Evolutionary conservation across 2,113 vertebrate species (phyloP), one percentile per base, ranked within the genome.

Genomic region (Sinocyclocheilus anshuiensis): DNA sequence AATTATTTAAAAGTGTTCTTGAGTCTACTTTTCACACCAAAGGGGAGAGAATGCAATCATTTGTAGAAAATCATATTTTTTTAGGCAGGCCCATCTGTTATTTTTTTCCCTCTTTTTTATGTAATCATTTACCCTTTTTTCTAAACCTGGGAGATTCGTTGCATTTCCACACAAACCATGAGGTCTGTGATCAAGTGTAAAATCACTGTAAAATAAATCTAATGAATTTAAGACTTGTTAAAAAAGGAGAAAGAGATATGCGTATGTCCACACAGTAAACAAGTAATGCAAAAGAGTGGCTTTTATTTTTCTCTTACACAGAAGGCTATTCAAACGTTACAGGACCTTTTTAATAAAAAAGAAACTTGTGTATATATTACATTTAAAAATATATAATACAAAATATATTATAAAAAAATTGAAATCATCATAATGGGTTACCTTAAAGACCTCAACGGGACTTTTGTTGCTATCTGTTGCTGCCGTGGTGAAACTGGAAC

Each of bases 1-100:
- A 99, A 99, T 99, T 99, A 98, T 97, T 99, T 99, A 99, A 99
- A 99, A 99, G 97, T 97, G 97, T 99, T 98, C 96, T 98, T 97
- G 97, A 97, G 97, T 97, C 97, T 97, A 97, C 96, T 98, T 97
- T 97, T 97, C 96, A 96, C 96, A 97, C 97, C 96, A 97, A 98
- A 98, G 96, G 96, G 96, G 95, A 96, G 95, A 96, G 96, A 96
- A 98, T 95, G 96, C 96, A 97, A 96, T 97, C 96, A 97, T 98
- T 96, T 96, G 95, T 94, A 96, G 94, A 96, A 96, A 97, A 96
- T 96, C 96, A 95, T 94, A 92, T 96, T 94, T 95, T 93, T 95
- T 95, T 86, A 96, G 96, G 95, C 94, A 95, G 96, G 93, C 95
- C 96, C 97, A 97, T 98, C 96, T 97, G 97, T 98, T 98, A 96